Conservation (phyloP, 2,113 vertebrate genomes). For the Atrichornis clamosus region DNA sequence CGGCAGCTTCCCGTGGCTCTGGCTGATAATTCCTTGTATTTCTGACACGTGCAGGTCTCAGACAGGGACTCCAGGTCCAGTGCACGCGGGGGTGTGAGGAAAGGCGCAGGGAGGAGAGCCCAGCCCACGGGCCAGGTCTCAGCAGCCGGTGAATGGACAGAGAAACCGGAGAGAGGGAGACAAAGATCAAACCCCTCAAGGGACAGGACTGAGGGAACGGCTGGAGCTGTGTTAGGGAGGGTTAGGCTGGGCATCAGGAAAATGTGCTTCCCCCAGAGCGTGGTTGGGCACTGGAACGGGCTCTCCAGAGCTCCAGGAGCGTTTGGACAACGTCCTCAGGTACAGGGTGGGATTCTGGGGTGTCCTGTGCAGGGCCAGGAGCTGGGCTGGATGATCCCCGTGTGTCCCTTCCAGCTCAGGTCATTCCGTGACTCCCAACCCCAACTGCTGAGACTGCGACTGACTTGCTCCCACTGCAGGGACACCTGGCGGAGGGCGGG, state of each 20-base stretch:
- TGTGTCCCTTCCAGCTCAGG: background rate
- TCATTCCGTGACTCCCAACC: fast-evolving
- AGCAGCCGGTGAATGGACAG: fast-evolving
- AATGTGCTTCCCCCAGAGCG: background rate
- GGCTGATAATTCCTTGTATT: fast-evolving
- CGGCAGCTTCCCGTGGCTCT: background rate
- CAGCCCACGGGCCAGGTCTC: too few relatives aligned
- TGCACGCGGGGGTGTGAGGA: fast-evolving
- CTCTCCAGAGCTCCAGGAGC: background rate
- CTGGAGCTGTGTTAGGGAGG: background rate
- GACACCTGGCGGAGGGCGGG: background rate
- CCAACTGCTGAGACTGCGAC: fast-evolving
- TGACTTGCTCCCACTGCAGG: background rate
- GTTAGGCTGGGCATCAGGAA: fast-evolving
- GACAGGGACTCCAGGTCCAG: background rate
- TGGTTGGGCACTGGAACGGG: fast-evolving
- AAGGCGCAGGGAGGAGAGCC: background rate
- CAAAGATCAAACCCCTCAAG: too few relatives aligned
- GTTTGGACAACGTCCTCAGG: fast-evolving
- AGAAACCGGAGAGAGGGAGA: fast-evolving
- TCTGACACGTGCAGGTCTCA: background rate
- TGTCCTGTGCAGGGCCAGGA: background rate
- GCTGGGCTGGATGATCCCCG: fast-evolving
- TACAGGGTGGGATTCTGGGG: fast-evolving
- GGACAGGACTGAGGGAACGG: background rate